Conservation (phyloP, 2,113 vertebrate species). For the Numida meleagris region DNA sequence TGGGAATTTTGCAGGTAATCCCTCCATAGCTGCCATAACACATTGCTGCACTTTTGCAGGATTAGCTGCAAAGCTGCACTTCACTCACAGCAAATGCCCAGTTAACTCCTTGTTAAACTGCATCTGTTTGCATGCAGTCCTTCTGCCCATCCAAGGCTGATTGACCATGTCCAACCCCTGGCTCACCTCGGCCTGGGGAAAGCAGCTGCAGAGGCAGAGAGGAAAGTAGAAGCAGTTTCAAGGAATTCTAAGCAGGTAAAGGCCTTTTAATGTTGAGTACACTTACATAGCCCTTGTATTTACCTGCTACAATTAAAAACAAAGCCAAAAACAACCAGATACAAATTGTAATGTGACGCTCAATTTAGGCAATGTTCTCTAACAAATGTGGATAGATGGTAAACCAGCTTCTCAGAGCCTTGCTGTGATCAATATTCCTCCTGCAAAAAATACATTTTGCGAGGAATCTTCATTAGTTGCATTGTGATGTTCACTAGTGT, state of each 20-base stretch:
- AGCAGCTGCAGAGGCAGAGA: fast-evolving
- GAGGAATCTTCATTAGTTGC: not conserved
- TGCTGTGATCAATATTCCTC: not conserved
- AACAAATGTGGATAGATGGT: not conserved
- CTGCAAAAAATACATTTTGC: not conserved
- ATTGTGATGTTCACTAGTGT: not conserved
- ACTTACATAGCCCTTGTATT: not conserved
- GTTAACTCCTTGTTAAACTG: not conserved
- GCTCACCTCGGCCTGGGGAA: not conserved
- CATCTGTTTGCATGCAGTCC: too few relatives aligned
- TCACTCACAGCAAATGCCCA: not conserved
- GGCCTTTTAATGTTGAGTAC: not conserved
- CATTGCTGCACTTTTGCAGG: not conserved
- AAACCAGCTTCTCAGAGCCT: not conserved
- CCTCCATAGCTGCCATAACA: not conserved
- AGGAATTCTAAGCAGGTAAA: fast-evolving
- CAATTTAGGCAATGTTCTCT: not conserved
- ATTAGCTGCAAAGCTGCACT: not conserved
- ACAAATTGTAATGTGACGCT: not conserved
- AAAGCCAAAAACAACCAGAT: not conserved
- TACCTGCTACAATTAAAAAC: not conserved
- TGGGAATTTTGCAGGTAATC: not conserved
- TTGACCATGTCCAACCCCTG: fast-evolving
- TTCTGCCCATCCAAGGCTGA: not conserved
- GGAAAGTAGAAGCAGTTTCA: not conserved